Evolutionary conservation across 2,888 invertebrate genomes (phyloP).

Genomic region (Polietes domitor): DNA sequence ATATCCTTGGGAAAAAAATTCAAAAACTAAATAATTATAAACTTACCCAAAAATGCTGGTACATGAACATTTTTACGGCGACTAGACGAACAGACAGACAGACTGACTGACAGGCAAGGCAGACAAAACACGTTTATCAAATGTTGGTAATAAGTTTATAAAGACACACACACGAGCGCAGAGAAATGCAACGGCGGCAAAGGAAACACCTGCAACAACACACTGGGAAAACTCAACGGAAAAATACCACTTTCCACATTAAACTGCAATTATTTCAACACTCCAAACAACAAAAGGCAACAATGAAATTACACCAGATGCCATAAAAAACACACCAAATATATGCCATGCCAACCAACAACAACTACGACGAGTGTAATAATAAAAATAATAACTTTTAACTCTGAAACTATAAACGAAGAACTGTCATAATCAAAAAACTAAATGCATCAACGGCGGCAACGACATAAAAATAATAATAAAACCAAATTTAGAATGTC

Average conservation of each 20-base stretch:
- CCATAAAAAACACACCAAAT: constrained; percentile 22
- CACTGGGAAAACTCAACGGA: neutral
- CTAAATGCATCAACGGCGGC: neutral
- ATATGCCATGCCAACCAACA: too few relatives aligned
- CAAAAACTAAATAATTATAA: neutral
- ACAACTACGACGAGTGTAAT: constrained; percentile 16
- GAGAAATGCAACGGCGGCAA: neutral
- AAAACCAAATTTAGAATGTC: neutral
- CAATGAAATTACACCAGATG: neutral
- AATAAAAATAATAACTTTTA: neutral
- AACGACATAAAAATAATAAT: constrained; percentile 6
- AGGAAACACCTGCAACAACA: constrained; percentile 47
- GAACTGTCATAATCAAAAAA: constrained; percentile 21
- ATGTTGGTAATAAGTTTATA: constrained; percentile 1
- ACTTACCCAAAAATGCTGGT: constrained; percentile 60
- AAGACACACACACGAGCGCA: neutral
- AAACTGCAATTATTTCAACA: constrained; percentile 45
- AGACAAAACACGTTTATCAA: neutral
- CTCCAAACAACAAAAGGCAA: constrained; percentile 1
- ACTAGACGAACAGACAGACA: neutral
- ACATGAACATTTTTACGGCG: constrained; percentile 38
- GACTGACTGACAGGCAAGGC: neutral
- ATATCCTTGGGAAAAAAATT: too few relatives aligned
- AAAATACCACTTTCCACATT: constrained; percentile 26
- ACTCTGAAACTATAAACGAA: constrained; percentile 19